phyloP scores from a whole-genome alignment of 2,797 vertebrate species.

The Emys orbicularis region DNA sequence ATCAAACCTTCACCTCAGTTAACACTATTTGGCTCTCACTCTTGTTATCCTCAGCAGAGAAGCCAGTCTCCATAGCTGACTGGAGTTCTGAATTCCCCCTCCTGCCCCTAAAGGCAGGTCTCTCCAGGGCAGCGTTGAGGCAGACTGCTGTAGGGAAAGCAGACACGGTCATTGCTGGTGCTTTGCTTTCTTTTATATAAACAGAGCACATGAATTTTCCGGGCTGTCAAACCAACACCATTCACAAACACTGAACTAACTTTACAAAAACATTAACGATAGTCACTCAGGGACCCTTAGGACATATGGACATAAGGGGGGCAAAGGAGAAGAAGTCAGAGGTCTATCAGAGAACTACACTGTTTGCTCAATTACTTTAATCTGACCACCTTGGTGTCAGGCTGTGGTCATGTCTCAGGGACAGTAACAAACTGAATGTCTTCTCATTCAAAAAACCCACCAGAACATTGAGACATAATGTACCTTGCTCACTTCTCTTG shows the following conservation, averaged over 20 bases:
- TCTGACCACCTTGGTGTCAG: neutral
- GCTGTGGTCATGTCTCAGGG: neutral
- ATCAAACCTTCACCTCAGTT: neutral
- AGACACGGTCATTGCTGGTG: neutral
- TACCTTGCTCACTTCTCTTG: neutral
- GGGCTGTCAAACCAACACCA: neutral
- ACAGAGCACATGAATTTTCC: neutral
- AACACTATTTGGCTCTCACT: neutral
- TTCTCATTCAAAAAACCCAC: neutral
- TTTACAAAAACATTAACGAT: neutral
- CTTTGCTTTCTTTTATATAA: neutral
- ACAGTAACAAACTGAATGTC: neutral
- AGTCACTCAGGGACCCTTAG: neutral
- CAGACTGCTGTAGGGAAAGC: neutral
- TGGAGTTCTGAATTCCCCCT: neutral
- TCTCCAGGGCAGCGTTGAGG: neutral
- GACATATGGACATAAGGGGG: neutral
- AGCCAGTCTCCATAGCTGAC: neutral
- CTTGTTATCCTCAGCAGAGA: neutral
- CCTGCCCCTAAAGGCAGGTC: neutral
- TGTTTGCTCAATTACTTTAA: slow-evolving; percentile 7
- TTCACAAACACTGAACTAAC: neutral
- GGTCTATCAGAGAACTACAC: neutral
- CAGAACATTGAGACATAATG: neutral
- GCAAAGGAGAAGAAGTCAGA: neutral